These are phyloP conservation scores for Coryphaenoides rupestris DNA, from an alignment of 2,113 vertebrate species.

Conservation along the genomic window DNA sequence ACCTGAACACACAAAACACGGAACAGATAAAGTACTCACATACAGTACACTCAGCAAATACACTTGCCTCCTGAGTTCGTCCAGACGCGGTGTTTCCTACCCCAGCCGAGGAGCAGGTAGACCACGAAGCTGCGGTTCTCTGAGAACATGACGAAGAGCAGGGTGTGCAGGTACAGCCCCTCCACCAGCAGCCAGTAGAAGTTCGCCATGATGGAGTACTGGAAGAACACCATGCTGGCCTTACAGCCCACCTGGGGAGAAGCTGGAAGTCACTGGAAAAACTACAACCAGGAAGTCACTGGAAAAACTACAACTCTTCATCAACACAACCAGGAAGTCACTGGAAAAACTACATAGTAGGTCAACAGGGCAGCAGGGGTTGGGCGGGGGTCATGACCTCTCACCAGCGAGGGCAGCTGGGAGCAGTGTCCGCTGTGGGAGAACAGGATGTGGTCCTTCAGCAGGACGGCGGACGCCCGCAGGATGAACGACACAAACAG, in stretches of 20 bases:
- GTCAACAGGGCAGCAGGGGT: background rate
- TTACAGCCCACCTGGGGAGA: constrained; percentile 83
- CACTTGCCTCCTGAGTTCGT: too few relatives aligned
- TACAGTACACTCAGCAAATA: too few relatives aligned
- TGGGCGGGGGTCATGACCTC: constrained; percentile 23
- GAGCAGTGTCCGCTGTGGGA: constrained; percentile 63
- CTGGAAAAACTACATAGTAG: too few relatives aligned
- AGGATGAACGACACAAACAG: constrained; percentile 93
- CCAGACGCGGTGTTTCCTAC: constrained; percentile 66
- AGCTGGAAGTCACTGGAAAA: too few relatives aligned
- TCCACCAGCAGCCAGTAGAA: constrained; percentile 94
- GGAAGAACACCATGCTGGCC: constrained; percentile 84
- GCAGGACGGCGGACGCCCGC: constrained; percentile 82
- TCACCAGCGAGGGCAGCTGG: constrained; percentile 65
- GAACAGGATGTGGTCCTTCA: constrained; percentile 86
- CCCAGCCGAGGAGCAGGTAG: constrained; percentile 91
- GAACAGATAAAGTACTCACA: background rate
- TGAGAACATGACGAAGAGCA: constrained; percentile 81
- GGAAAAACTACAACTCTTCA: too few relatives aligned
- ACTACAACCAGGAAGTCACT: too few relatives aligned
- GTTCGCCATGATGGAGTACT: constrained; percentile 90
- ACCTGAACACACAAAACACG: constrained; percentile 60
- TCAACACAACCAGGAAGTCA: too few relatives aligned
- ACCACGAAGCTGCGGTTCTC: constrained; percentile 75
- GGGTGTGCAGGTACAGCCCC: constrained; percentile 87